Evolutionary conservation across 2,797 vertebrate species (phyloP), one percentile per base, ranked within the genome.

Genomic region (Molothrus ater): DNA sequence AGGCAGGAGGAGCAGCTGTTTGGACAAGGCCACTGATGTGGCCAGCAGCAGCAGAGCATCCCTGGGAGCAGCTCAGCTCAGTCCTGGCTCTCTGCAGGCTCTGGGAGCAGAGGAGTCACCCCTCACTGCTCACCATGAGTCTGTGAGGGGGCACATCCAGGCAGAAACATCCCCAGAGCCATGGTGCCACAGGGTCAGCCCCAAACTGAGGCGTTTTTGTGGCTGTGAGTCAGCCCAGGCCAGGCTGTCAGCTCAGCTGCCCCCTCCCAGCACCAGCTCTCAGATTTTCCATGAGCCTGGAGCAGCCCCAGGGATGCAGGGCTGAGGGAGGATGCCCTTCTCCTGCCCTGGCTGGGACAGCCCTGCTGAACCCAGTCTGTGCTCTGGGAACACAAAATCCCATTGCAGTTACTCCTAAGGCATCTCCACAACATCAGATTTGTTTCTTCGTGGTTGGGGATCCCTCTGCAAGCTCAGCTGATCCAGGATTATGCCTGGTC

Each of bases 221-320:
- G 25, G 8, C 42, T 2, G 2, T 63, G 68, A 83, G n/a, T 82
- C 88, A 88, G 85, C 70, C 40, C 8, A 43, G 32, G n/a, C 51
- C 56, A 40, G 53, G 59, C 34, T 68, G 36, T 42, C 38, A 45
- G 68, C 51, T 93, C 57, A 36, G 45, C 78, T 80, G 21, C 56
- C 53, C 34, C 2, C 13, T 45, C 31, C 68, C 66, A 31, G 34
- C 7, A 4, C 26, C 64, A 45, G 59, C 36, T 11, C 74, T 92
- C 92, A 78, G n/a, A 51, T 73, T 94, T 93, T 90, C 90, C 88
- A 40, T n/a, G 31, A 92, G 90, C 29, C 56, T 65, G 4, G 3
- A 53, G 60, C 68, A 90, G 71, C 43, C 68, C 89, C 70, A 65
- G 51, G 40, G 81, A 60, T 34, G 72, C 17, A 3, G 54, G 1